phyloP scores from a whole-genome alignment of 2,113 vertebrate genomes.

The Cyanoderma ruficeps region DNA sequence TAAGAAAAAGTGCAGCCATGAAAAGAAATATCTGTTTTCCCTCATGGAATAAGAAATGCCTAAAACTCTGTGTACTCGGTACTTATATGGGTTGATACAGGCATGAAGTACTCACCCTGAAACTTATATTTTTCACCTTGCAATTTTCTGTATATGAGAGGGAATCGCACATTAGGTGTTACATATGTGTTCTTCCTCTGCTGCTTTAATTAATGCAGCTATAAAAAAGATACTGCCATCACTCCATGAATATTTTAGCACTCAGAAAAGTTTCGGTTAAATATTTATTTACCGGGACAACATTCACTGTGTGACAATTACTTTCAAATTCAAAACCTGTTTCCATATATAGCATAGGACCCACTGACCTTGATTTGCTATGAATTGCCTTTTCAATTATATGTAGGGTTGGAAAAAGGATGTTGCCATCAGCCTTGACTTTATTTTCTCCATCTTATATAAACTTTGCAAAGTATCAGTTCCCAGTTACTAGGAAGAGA shows the following conservation, averaged over 20 bases:
- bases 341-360: neutral
- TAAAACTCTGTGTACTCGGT: neutral
- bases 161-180: neutral
- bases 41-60: neutral
- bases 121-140: neutral
- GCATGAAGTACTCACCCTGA: neutral
- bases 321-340: neutral
- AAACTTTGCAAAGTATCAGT: neutral
- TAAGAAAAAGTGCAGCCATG: neutral
- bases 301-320: neutral
- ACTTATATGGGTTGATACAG: neutral
- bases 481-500: neutral
- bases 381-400: neutral
- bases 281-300: neutral
- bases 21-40: conserved; percentile 9
- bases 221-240: neutral
- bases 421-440: neutral
- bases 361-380: neutral
- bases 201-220: neutral
- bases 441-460: neutral
- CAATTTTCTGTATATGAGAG: neutral
- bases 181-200: neutral
- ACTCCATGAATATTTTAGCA: neutral
- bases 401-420: neutral
- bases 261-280: neutral